Evolutionary conservation across 2,888 invertebrate genomes (phyloP).

Genomic region (Pterobdella sp.): DNA sequence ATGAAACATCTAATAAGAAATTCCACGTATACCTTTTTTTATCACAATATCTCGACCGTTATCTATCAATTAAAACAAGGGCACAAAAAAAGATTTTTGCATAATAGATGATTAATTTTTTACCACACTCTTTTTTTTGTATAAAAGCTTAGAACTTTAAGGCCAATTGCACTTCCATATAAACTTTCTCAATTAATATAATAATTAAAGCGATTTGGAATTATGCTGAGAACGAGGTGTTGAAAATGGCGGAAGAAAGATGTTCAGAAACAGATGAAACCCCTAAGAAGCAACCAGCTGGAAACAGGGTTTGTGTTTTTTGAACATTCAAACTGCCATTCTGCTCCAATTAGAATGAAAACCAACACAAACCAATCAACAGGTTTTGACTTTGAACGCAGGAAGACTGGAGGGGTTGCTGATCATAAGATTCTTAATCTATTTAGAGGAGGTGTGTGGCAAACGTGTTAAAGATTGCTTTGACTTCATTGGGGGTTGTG

Average conservation of each 20-base stretch:
- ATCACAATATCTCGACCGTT: too few relatives aligned
- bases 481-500: not conserved
- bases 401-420: conserved; percentile 11
- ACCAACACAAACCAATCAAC: not conserved
- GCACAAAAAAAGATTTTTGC: too few relatives aligned
- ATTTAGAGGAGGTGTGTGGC: not conserved
- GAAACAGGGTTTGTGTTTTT: not conserved
- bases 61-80: too few relatives aligned
- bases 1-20: too few relatives aligned
- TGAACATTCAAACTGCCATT: not conserved
- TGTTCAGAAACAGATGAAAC: not conserved
- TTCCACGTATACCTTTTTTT: too few relatives aligned
- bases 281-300: not conserved
- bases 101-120: too few relatives aligned
- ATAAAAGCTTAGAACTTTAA: too few relatives aligned
- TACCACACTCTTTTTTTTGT: too few relatives aligned
- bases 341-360: not conserved
- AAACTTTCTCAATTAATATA: too few relatives aligned
- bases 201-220: not conserved
- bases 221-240: not conserved
- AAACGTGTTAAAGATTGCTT: conserved; percentile 4
- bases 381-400: not conserved
- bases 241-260: conserved; percentile 4
- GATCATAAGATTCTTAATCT: not conserved
- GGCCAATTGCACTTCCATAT: too few relatives aligned